Evolutionary conservation across 2,888 invertebrate species (phyloP).

Genomic region (Fragum whitleyi): DNA sequence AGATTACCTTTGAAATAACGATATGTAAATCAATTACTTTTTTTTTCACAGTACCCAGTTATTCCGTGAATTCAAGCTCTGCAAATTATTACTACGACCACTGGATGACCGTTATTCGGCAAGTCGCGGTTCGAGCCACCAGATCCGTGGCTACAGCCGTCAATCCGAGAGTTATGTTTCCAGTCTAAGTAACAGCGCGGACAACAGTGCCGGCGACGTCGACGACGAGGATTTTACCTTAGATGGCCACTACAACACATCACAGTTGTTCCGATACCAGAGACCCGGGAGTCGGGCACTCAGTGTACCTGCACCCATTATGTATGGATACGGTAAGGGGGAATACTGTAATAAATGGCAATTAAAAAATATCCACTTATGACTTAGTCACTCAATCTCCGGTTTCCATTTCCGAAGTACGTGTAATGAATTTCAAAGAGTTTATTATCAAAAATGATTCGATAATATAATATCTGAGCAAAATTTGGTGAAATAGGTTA

Average conservation of each 20-base stretch:
- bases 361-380: background rate
- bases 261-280: conserved; percentile 80
- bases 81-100: conserved; percentile 83
- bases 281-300: conserved; percentile 83
- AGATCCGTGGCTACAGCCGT: conserved; percentile 83
- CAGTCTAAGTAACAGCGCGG: conserved; percentile 83
- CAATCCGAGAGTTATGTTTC: conserved; percentile 84
- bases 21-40: too few species aligned
- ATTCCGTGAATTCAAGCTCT: conserved; percentile 84
- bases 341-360: background rate
- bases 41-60: conserved; percentile 78
- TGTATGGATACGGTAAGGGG: conserved; percentile 66
- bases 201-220: conserved; percentile 79
- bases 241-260: conserved; percentile 72
- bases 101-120: conserved; percentile 82
- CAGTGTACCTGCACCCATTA: conserved; percentile 81
- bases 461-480: too few species aligned
- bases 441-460: too few species aligned
- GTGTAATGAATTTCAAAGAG: too few species aligned
- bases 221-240: conserved; percentile 78
- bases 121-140: conserved; percentile 78
- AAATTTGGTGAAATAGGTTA: too few species aligned
- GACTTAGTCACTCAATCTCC: too few species aligned
- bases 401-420: too few species aligned
- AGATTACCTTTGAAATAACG: too few species aligned